These are phyloP conservation scores for Lycodopsis pacificus DNA, from an alignment of 2,797 vertebrate species.

Conservation along the genomic window DNA sequence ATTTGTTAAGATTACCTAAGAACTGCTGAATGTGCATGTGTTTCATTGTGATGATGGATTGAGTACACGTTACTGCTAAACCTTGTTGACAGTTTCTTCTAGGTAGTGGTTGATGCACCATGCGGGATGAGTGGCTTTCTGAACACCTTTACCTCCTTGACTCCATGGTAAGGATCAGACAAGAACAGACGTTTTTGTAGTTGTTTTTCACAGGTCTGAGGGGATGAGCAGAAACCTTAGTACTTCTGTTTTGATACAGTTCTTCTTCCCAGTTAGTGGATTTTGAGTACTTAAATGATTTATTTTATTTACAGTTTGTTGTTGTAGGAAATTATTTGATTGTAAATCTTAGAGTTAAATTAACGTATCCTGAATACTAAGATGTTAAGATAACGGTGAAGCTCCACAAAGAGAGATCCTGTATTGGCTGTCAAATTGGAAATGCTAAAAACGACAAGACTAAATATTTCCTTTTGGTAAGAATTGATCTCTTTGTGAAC, in stretches of 20 bases:
- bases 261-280: slow-evolving; percentile 33
- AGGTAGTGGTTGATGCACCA: slow-evolving; percentile 96
- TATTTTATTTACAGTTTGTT: slow-evolving; percentile 30
- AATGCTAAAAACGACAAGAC: background rate
- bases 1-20: slow-evolving; percentile 63
- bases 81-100: slow-evolving; percentile 99
- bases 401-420: slow-evolving; percentile 93
- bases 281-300: slow-evolving; percentile 37
- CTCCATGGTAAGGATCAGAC: slow-evolving; percentile 99
- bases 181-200: slow-evolving; percentile 65
- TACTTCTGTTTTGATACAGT: slow-evolving; percentile 26
- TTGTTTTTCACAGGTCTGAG: slow-evolving; percentile 47
- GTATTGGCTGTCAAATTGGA: slow-evolving; percentile 32
- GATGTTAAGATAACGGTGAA: slow-evolving; percentile 84
- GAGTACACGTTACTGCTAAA: slow-evolving; percentile 98
- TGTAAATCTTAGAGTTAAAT: slow-evolving; percentile 37
- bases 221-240: slow-evolving; percentile 41
- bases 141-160: slow-evolving; percentile 93
- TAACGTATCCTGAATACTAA: slow-evolving; percentile 39
- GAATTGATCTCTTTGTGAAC: slow-evolving; percentile 93
- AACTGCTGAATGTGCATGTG: slow-evolving; percentile 79
- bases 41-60: slow-evolving; percentile 69
- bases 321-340: background rate
- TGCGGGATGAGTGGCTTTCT: slow-evolving; percentile 95
- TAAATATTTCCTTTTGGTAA: slow-evolving; percentile 13